Percentiles rank a stretch among this genome's conserved stretches.
phyloP scores from a whole-genome alignment of 1,140 invertebrate species.

The Drosophila ambigua region DNA sequence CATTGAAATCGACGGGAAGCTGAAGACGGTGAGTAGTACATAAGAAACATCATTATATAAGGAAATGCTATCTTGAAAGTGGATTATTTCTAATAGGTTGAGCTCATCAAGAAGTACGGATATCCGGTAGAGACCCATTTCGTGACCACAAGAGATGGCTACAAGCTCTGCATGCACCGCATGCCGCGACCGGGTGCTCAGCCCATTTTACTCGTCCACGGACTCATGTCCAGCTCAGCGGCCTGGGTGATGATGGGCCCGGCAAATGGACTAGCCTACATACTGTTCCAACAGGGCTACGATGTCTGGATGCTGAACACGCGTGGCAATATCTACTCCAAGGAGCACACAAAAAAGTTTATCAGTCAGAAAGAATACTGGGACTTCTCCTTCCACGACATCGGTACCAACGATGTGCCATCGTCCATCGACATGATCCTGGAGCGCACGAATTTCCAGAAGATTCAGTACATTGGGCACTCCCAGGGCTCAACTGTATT shows the following conservation, averaged over 20 bases:
- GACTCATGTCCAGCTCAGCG: slow-evolving; percentile 85
- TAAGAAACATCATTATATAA: no score
- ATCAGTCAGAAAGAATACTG: slow-evolving; percentile 75
- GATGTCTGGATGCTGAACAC: slow-evolving; percentile 91
- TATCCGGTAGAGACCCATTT: slow-evolving; percentile 85
- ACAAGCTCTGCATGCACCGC: slow-evolving; percentile 84
- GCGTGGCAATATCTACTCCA: slow-evolving; percentile 88
- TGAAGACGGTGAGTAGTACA: slow-evolving; percentile 16
- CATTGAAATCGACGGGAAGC: slow-evolving; percentile 4
- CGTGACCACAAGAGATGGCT: slow-evolving; percentile 84
- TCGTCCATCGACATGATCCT: slow-evolving; percentile 87
- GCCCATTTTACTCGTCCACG: slow-evolving; percentile 87
- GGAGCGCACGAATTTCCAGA: slow-evolving; percentile 79
- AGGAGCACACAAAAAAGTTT: slow-evolving; percentile 84
- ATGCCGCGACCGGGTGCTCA: slow-evolving; percentile 39
- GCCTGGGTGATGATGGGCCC: slow-evolving; percentile 86
- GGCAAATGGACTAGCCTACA: slow-evolving; percentile 84
- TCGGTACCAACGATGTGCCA: slow-evolving; percentile 88
- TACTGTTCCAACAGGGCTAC: slow-evolving; percentile 87
- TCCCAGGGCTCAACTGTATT: slow-evolving; percentile 86
- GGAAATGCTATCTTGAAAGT: background rate
- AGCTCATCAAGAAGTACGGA: slow-evolving; percentile 84
- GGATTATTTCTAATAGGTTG: slow-evolving; percentile 18
- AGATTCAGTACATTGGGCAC: slow-evolving; percentile 84
- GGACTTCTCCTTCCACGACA: slow-evolving; percentile 88